A percentile compares a stretch with the other conserved stretches of the same genome.
Evolutionary conservation across 2,888 invertebrate species (phyloP).

Genomic region (Ophion ventricosus): DNA sequence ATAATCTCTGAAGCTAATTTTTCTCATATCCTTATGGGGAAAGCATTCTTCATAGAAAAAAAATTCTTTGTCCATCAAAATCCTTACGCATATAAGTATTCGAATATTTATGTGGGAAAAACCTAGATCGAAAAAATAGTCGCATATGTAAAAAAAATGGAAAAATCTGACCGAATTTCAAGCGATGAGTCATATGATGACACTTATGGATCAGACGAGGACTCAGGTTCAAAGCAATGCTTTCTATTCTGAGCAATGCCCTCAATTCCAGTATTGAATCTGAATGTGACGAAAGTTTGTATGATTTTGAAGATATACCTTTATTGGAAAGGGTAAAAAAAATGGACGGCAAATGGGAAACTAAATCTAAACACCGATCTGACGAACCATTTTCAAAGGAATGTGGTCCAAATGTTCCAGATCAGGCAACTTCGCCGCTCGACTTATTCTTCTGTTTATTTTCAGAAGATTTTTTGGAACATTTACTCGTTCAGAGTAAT

Average conservation of each 20-base stretch:
- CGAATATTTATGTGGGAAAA: conserved; percentile 9
- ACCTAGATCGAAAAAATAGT: conserved; percentile 25
- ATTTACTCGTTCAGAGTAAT: conserved; percentile 66
- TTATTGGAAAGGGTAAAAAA: conserved; percentile 30
- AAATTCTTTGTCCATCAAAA: conserved; percentile 28
- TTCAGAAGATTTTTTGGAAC: conserved; percentile 57
- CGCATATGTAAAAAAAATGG: conserved; percentile 28
- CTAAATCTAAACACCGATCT: conserved; percentile 30
- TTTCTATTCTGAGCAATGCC: conserved; percentile 25
- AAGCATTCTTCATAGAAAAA: conserved; percentile 26
- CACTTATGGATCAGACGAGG: conserved; percentile 32
- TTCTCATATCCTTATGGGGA: conserved; percentile 20
- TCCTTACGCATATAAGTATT: conserved; percentile 18
- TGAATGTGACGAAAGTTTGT: conserved; percentile 25
- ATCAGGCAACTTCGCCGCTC: conserved; percentile 47
- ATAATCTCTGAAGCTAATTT: conserved; percentile 23
- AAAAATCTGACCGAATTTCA: conserved; percentile 15
- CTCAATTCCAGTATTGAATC: conserved; percentile 34
- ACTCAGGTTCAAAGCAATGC: conserved; percentile 17
- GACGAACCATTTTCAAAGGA: conserved; percentile 36
- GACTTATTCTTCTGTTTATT: conserved; percentile 60
- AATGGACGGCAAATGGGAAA: conserved; percentile 37
- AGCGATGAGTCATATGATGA: conserved; percentile 30
- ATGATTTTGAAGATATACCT: conserved; percentile 52
- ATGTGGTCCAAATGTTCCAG: conserved; percentile 49